These are phyloP conservation scores for Carassius gibelio DNA, from an alignment of 2,113 vertebrate species.

Conservation along the genomic window DNA sequence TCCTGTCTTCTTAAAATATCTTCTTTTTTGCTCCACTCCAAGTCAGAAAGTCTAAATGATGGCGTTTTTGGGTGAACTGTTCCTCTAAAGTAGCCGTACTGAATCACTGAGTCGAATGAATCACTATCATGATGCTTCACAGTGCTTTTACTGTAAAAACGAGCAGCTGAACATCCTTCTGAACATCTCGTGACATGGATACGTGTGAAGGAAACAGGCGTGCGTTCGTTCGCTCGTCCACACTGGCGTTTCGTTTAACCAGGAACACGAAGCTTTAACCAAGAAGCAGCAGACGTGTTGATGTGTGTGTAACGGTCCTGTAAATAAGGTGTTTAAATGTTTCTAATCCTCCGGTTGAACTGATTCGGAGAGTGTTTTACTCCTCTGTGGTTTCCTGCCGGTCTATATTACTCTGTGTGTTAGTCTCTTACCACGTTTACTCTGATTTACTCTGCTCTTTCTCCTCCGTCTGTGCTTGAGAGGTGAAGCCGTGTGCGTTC, in stretches of 20 bases:
- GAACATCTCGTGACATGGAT: neutral
- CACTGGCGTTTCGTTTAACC: neutral
- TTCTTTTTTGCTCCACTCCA: neutral
- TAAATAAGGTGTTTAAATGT: conserved; percentile 68
- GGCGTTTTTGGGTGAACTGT: neutral
- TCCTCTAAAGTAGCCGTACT: neutral
- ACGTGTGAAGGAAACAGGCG: neutral
- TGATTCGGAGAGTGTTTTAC: conserved; percentile 51
- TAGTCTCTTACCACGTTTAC: conserved; percentile 33
- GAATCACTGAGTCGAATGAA: neutral
- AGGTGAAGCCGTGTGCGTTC: conserved; percentile 38
- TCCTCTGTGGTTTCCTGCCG: no score
- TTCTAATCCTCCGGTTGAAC: conserved; percentile 60
- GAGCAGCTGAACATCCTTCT: neutral
- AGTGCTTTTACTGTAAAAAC: neutral
- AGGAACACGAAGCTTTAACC: neutral
- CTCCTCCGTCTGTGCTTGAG: conserved; percentile 44
- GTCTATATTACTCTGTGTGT: conserved; percentile 33
- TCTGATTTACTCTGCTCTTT: neutral
- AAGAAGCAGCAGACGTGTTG: neutral
- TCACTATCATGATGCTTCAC: neutral
- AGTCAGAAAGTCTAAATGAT: neutral
- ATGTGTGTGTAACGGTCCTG: conserved; percentile 52
- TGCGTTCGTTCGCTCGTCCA: neutral
- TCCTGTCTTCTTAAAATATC: neutral